Base-by-base conservation (phyloP, 2,888 invertebrate species). In the Frankliniella intonsa region DNA sequence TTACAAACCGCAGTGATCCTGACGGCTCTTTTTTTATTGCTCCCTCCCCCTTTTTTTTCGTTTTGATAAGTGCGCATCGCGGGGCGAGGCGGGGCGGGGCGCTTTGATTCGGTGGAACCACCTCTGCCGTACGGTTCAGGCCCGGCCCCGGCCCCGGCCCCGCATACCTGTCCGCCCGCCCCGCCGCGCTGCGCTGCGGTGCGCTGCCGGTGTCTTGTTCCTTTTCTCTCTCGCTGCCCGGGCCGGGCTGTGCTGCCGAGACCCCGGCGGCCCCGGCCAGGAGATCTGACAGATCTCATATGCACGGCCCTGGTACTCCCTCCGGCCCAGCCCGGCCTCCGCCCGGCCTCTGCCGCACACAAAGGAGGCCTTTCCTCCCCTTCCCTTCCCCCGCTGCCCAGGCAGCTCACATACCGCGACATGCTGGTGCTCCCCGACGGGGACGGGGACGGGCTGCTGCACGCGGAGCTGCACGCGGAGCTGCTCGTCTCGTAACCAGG, bases 281-380 rank as follows among this genome's bases (percentile, higher is more conserved):
- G 38, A 38, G 25, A 76, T 76, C 69, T 76, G 69, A 76, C 69
- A 76, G 69, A 76, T 76, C 69, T 76, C 69, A 76, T 76, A 76
- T 76, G 69, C 69, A 76, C 69, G 69, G 38, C 38, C 69, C 69
- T 69, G 11, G 22, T 62, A 17, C 38, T 62, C 22, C 69, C 69
- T 8, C 12, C 69, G 55, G 14, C 14, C 55, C 69, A 22, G 10
- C 25, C 69, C 11, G 3, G 69, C 69, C 69, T 11, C 69, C 69
- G 10, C 25, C 69, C 11, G 3, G 69, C 69, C 69, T 11, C 65
- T 38, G 38, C 38, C 38, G 38, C 38, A 38, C 38, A 38, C 38
- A 38, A 38, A 38, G 38, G 38, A 38, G 38, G 38, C 38, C 38
- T 5, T 38, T n/a, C n/a, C n/a, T n/a, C n/a, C n/a, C n/a, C n/a